Evolutionary conservation across 1,140 invertebrate genomes (phyloP), one percentile per base, ranked within the genome.

Genomic region (Ganaspis sp.): DNA sequence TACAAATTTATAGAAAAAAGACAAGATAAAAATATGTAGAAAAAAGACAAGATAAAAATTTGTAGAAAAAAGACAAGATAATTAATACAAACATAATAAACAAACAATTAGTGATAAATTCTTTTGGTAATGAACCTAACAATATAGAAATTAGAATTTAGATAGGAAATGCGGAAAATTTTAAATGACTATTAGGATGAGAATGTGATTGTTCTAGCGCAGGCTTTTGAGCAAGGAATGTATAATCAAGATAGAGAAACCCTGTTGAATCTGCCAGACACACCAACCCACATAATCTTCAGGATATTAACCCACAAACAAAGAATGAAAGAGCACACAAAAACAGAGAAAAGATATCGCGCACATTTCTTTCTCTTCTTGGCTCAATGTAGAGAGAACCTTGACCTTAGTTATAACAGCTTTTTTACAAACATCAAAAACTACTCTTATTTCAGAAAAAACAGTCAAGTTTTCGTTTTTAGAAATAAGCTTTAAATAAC

Each of bases 211-310:
- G 17, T 34, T 34, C 29, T 34, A 34, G 2, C 29, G 2, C 29
- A 34, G 29, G 6, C 29, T 34, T 34, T n/a, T 17, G 45, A 49
- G 45, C 17, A 49, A 17, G 45, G 54, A 64, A 64, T 64, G 23
- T 26, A 64, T 29, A 64, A 64, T 15, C 23, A 64, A 64, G 21
- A 15, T 15, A 64, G 54, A 64, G 23, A 64, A 29, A 29, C 54
- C 23, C 23, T 23, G 54, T 58, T 58, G 23, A 26, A 26, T 26
- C 21, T 58, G 21, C 21, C 54, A 58, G 21, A 58, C 54, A 58
- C 54, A 58, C 54, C 54, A 64, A 64, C 23, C 26, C 54, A 64
- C 54, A 29, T 34, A 29, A 64, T 64, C 54, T 64, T 64, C 21
- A 64, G 54, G 54, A 64, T 64, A n/a, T 29, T 64, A 64, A 64